phyloP scores from a whole-genome alignment of 2,797 vertebrate species.

The Characodon lateralis region DNA sequence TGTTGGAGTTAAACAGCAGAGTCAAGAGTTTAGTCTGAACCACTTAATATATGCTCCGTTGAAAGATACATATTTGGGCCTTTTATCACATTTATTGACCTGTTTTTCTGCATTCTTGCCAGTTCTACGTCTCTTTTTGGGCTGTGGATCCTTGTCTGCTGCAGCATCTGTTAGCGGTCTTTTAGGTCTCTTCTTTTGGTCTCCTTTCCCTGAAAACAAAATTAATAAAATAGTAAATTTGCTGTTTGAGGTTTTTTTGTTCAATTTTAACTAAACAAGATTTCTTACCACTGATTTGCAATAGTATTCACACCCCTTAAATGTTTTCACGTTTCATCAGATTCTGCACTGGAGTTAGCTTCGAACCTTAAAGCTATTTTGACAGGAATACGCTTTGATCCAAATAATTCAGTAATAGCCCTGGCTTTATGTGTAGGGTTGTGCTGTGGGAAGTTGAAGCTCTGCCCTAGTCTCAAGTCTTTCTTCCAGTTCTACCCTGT shows the following conservation, averaged over 20 bases:
- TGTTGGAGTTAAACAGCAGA: background rate
- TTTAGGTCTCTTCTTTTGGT: conserved; percentile 55
- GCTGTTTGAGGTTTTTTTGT: background rate
- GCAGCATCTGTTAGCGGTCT: conserved; percentile 75
- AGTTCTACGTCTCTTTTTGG: conserved; percentile 69
- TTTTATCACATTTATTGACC: conserved; percentile 34
- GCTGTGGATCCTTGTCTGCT: conserved; percentile 64
- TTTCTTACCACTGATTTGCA: background rate
- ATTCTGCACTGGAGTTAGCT: no score
- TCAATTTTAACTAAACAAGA: background rate
- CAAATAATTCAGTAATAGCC: no score
- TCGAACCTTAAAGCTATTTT: no score
- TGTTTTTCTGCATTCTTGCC: conserved; percentile 55
- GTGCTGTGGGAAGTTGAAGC: no score
- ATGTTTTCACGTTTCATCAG: background rate
- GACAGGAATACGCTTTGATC: no score
- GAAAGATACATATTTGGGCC: background rate
- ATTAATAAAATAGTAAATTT: background rate
- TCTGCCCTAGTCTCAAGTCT: no score
- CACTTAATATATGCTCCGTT: background rate
- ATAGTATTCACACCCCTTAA: background rate
- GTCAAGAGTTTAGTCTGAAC: background rate
- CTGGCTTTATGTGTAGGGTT: no score
- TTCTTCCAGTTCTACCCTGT: no score
- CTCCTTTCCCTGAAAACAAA: conserved; percentile 46